These are phyloP conservation scores for Xestia sexstrigata DNA, from an alignment of 2,888 invertebrate species.

Conservation along the genomic window DNA sequence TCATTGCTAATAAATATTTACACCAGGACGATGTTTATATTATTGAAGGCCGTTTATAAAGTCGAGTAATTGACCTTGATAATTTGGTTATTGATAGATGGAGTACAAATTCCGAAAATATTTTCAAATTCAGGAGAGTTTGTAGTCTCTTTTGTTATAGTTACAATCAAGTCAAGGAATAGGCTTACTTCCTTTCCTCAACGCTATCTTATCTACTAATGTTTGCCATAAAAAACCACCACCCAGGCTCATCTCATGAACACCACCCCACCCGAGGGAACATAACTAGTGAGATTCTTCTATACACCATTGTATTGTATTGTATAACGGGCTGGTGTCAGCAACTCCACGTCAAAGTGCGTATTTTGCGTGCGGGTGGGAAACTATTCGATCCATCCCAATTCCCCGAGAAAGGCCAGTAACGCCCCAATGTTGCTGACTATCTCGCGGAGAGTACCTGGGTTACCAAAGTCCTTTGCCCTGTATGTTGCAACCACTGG, in stretches of 20 bases:
- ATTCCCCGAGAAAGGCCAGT: too few relatives aligned
- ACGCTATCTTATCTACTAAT: not conserved
- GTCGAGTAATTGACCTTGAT: not conserved
- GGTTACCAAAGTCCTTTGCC: too few relatives aligned
- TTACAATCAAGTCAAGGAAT: not conserved
- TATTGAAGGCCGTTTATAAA: constrained; percentile 3
- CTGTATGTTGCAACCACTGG: too few relatives aligned
- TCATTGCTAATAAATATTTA: constrained; percentile 17
- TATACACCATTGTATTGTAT: too few relatives aligned
- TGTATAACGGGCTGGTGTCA: too few relatives aligned
- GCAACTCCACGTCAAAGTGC: too few relatives aligned
- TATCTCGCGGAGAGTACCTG: too few relatives aligned
- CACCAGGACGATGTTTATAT: constrained; percentile 3
- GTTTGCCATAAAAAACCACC: not conserved
- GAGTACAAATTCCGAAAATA: not conserved
- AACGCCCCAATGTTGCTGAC: too few relatives aligned
- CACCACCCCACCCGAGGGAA: too few relatives aligned
- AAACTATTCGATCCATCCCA: too few relatives aligned
- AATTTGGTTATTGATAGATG: not conserved
- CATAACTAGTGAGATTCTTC: too few relatives aligned
- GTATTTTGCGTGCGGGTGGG: too few relatives aligned
- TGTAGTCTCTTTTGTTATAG: not conserved
- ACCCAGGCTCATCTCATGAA: not conserved
- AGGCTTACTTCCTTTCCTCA: not conserved
- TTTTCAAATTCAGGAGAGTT: not conserved